Evolutionary conservation across 2,888 invertebrate species (phyloP).

Genomic region (Epicampocera succincta): DNA sequence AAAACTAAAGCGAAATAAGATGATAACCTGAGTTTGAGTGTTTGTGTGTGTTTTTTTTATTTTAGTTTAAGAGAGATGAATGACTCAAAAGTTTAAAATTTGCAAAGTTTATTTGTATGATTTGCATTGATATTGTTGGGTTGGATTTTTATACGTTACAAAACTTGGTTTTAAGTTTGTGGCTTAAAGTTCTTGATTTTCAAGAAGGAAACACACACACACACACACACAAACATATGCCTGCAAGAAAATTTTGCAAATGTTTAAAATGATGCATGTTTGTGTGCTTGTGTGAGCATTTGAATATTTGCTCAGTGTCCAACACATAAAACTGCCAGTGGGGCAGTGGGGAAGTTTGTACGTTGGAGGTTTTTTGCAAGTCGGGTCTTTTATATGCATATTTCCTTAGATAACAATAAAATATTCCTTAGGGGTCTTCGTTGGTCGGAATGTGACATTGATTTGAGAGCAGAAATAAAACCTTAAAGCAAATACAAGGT

Average conservation of each 20-base stretch:
- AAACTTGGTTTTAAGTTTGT: conserved; percentile 41
- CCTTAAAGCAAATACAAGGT: conserved; percentile 21
- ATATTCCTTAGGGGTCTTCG: conserved; percentile 60
- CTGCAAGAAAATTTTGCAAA: conserved; percentile 18
- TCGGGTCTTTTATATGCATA: not conserved
- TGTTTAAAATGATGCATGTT: not conserved
- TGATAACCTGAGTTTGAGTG: not conserved
- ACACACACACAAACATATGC: conserved; percentile 9
- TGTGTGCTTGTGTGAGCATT: too few relatives aligned
- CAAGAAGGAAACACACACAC: not conserved
- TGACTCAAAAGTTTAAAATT: conserved; percentile 62
- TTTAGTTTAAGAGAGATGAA: conserved; percentile 55
- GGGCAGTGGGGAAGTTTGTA: not conserved
- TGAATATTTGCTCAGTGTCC: not conserved
- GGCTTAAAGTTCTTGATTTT: conserved; percentile 34
- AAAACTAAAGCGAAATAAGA: not conserved
- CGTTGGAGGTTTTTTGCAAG: not conserved
- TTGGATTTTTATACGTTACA: conserved; percentile 38
- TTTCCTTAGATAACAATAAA: conserved; percentile 58
- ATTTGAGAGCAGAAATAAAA: conserved; percentile 51
- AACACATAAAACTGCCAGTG: too few relatives aligned
- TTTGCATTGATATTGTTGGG: conserved; percentile 3
- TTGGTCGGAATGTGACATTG: conserved; percentile 64
- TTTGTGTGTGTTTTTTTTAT: conserved; percentile 24
- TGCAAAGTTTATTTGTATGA: conserved; percentile 25